Evolutionary conservation across 2,113 vertebrate genomes (phyloP).

Genomic region (Mastomys natalensis): DNA sequence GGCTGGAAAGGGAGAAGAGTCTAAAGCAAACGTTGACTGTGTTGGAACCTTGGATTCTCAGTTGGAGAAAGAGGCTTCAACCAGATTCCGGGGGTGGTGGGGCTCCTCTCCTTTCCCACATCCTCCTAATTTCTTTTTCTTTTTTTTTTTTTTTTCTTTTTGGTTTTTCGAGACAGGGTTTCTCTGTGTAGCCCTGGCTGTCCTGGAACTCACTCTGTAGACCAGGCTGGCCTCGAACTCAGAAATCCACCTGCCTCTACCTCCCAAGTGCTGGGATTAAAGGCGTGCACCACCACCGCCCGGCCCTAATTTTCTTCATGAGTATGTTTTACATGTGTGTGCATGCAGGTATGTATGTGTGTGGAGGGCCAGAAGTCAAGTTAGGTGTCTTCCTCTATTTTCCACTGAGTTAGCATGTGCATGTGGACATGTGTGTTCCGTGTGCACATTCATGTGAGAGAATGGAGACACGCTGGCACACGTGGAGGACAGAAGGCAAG

Average conservation of each 20-base stretch:
- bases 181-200: no score
- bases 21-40: no score
- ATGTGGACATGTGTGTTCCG: background rate
- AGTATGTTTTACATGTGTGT: background rate
- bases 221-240: no score
- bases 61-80: background rate
- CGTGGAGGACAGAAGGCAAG: background rate
- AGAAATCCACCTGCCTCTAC: no score
- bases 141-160: no score
- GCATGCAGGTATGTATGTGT: background rate
- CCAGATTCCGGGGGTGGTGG: background rate
- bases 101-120: background rate
- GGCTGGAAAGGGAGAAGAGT: background rate
- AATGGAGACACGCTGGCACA: background rate
- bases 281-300: no score
- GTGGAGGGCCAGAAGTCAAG: background rate
- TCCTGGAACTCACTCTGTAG: no score
- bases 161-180: no score
- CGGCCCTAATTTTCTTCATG: no score
- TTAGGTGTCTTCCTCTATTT: background rate
- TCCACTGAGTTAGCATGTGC: background rate
- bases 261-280: no score
- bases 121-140: no score
- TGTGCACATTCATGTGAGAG: background rate
- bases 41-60: background rate